phyloP scores from a whole-genome alignment of 92 coral and sea anemone species.

The Porites rus region DNA sequence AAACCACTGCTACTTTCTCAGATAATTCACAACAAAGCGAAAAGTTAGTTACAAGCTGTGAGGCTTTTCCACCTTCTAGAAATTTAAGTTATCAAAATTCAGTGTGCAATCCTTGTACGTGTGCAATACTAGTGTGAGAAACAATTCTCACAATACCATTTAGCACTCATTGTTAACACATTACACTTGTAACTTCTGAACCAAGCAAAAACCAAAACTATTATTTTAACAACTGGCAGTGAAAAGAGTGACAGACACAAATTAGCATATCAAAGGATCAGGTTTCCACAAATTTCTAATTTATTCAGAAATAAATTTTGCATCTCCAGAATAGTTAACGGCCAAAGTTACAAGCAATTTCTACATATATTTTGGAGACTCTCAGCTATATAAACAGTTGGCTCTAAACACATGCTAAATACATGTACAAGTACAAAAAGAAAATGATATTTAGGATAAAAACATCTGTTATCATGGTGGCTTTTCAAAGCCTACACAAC shows the following conservation, averaged over 20 bases:
- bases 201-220: slow-evolving; percentile 5
- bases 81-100: neutral
- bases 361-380: neutral
- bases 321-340: neutral
- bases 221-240: neutral
- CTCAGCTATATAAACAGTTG: too few relatives aligned
- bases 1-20: neutral
- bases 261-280: slow-evolving; percentile 31
- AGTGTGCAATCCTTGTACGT: too few relatives aligned
- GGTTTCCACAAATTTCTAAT: neutral
- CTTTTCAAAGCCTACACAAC: neutral
- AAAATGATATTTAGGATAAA: neutral
- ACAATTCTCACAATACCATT: neutral
- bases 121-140: too few relatives aligned
- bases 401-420: neutral
- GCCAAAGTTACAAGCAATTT: neutral
- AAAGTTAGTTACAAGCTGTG: neutral
- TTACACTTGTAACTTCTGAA: neutral
- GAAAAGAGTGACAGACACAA: neutral
- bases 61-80: neutral
- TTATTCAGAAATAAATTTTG: neutral
- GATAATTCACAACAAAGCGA: neutral
- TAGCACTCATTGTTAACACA: neutral
- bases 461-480: neutral
- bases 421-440: neutral